These are phyloP conservation scores for Microtus pennsylvanicus DNA, from an alignment of 2,113 vertebrate species.

Conservation along the genomic window DNA sequence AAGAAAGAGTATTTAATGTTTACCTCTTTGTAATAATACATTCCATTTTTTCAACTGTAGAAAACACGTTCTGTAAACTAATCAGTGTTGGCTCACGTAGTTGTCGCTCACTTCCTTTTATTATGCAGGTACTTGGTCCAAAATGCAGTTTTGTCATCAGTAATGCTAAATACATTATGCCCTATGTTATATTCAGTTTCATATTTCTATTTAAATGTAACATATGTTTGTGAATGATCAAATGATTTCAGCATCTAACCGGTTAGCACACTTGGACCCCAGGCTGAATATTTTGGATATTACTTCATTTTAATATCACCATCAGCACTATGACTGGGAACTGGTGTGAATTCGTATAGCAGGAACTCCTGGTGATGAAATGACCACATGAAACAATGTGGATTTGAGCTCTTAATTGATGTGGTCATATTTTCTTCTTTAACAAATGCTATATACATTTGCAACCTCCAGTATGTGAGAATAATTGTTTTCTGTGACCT, in stretches of 20 bases:
- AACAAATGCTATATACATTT: constrained; percentile 38
- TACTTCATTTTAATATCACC: neutral
- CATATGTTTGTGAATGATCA: neutral
- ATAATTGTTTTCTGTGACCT: constrained; percentile 43
- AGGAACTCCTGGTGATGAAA: neutral
- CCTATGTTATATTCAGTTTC: neutral
- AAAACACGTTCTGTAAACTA: neutral
- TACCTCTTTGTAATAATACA: no score
- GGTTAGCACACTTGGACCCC: neutral
- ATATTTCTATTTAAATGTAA: neutral
- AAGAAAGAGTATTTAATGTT: neutral
- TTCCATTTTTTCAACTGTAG: constrained; percentile 5
- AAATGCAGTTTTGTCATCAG: neutral
- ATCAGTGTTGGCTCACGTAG: neutral
- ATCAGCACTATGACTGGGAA: neutral
- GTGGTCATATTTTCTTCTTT: neutral
- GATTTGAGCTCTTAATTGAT: constrained; percentile 20
- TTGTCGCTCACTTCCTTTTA: neutral
- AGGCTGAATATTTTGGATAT: neutral
- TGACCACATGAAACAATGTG: neutral
- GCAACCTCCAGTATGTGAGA: neutral
- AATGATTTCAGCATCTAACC: constrained; percentile 16
- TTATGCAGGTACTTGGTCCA: neutral
- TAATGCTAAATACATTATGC: neutral
- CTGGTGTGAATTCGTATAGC: neutral